Conservation (phyloP, 53 echinoderm and acorn worm species). For the Patiria pectinifera region DNA sequence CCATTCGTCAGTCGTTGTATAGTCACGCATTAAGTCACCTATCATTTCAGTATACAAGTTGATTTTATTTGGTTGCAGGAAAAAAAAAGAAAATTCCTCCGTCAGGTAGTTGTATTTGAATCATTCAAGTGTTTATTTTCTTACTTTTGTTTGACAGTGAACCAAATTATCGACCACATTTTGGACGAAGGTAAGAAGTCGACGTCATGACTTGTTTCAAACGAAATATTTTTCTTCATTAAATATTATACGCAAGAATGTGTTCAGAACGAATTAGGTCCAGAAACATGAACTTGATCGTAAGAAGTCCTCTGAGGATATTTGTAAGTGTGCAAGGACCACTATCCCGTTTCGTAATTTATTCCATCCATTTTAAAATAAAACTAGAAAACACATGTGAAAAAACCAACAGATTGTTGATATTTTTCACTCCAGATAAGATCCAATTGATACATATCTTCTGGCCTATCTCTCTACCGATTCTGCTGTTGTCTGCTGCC, state of each 20-base stretch:
- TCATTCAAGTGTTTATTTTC: not conserved
- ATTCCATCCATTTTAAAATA: not conserved
- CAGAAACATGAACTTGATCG: not conserved
- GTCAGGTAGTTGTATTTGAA: no score
- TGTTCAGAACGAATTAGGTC: no score
- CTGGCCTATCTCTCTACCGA: constrained; percentile 28
- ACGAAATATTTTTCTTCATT: not conserved
- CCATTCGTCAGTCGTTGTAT: no score
- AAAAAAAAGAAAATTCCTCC: no score
- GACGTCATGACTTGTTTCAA: not conserved
- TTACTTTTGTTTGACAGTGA: constrained; percentile 13
- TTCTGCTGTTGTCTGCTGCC: not conserved
- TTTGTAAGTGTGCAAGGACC: not conserved
- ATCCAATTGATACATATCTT: constrained; percentile 8
- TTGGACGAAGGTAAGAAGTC: constrained; percentile 32
- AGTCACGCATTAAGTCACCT: no score
- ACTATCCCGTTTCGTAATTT: not conserved
- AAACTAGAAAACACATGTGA: not conserved
- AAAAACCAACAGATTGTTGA: no score
- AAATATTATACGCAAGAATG: not conserved
- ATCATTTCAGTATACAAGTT: no score
- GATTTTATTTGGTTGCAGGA: no score
- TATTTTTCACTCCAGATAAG: not conserved
- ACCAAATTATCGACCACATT: constrained; percentile 1
- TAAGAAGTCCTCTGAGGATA: not conserved